Conservation (phyloP, 2,797 vertebrate genomes). For the Tokudaia muenninki region DNA sequence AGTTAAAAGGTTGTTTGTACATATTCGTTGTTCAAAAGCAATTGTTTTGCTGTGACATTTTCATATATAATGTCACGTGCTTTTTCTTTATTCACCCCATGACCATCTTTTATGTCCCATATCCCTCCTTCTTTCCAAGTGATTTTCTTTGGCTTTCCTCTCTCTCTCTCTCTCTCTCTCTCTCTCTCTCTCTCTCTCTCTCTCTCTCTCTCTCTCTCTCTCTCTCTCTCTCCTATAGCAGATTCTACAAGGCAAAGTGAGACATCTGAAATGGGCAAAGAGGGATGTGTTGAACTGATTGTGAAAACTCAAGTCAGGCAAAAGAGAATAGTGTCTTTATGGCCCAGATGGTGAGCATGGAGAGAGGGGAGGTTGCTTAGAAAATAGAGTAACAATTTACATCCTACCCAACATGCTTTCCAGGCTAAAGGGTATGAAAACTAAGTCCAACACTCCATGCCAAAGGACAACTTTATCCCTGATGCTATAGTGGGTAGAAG, state of each 20-base stretch:
- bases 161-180: not conserved
- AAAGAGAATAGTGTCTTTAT: not conserved
- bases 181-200: not conserved
- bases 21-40: not conserved
- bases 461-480: not conserved
- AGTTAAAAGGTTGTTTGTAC: not conserved
- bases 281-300: not conserved
- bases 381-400: not conserved
- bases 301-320: not conserved
- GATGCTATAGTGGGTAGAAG: slow-evolving; percentile 1
- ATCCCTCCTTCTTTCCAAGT: not conserved
- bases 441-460: not conserved
- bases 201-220: not conserved
- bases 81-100: not conserved
- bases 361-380: not conserved
- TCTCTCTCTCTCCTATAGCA: not conserved
- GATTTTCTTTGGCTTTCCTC: not conserved
- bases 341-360: not conserved
- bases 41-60: not conserved
- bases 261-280: not conserved
- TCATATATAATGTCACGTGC: not conserved
- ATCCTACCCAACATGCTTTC: not conserved
- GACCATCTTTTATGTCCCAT: not conserved
- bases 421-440: slow-evolving; percentile 26
- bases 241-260: slow-evolving; percentile 30